phyloP scores from a whole-genome alignment of 2,888 invertebrate genomes.

The Cyrtodaria siliqua region DNA sequence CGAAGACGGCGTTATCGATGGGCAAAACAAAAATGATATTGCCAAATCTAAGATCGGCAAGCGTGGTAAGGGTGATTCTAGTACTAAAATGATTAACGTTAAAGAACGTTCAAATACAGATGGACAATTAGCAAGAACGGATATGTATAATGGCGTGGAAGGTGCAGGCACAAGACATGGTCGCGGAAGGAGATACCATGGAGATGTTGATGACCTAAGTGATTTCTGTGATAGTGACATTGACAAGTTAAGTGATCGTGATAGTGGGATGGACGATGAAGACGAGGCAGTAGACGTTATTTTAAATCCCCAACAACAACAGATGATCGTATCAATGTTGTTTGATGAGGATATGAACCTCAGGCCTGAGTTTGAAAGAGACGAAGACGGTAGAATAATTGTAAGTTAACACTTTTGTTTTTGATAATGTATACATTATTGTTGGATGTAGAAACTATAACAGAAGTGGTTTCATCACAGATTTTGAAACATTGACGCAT shows the following conservation, averaged over 20 bases:
- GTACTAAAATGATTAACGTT: slow-evolving; percentile 19
- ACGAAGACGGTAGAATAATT: slow-evolving; percentile 64
- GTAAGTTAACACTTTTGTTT: slow-evolving; percentile 44
- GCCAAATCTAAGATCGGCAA: slow-evolving; percentile 2
- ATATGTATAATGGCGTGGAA: neutral
- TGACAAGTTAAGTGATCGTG: slow-evolving; percentile 47
- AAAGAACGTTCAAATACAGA: slow-evolving; percentile 11
- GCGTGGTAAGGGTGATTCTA: neutral
- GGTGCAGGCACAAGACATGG: neutral
- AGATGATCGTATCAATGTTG: slow-evolving; percentile 50
- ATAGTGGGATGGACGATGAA: slow-evolving; percentile 58
- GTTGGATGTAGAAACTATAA: no score
- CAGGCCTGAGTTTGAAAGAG: slow-evolving; percentile 58
- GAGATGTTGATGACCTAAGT: neutral
- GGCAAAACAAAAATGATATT: slow-evolving; percentile 9
- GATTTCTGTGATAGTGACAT: slow-evolving; percentile 40
- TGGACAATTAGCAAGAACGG: neutral
- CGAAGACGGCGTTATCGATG: slow-evolving; percentile 4
- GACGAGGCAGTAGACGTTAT: slow-evolving; percentile 54
- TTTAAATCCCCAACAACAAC: slow-evolving; percentile 45
- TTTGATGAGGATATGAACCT: slow-evolving; percentile 60
- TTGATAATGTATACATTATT: no score
- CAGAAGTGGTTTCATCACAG: no score
- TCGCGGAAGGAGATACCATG: neutral
- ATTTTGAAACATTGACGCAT: no score